A percentile compares a stretch with the other conserved stretches of the same genome.
Conservation (phyloP, 1,140 invertebrate genomes). For the Lineus longissimus region DNA sequence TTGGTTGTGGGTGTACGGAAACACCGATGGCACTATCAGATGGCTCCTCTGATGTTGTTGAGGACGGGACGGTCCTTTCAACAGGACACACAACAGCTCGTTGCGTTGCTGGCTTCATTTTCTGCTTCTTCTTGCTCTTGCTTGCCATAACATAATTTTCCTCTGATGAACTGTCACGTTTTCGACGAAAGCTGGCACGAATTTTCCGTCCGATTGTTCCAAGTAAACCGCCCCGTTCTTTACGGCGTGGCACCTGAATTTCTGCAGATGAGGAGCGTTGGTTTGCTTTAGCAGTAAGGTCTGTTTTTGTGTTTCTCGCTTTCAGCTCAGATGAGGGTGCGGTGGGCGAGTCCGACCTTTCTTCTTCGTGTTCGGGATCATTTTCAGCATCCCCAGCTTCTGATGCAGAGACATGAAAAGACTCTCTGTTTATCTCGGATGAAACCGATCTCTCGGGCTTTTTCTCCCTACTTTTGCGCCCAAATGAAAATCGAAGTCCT, state of each 20-base stretch:
- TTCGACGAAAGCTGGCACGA: neutral
- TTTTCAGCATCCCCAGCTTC: neutral
- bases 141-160: neutral
- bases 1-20: neutral
- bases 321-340: too few species aligned
- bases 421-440: neutral
- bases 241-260: slow-evolving; percentile 4
- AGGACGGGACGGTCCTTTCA: neutral
- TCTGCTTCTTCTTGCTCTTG: neutral
- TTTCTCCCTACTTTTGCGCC: neutral
- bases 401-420: neutral
- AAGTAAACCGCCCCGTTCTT: neutral
- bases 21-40: neutral
- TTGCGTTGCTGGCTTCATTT: neutral
- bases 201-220: neutral
- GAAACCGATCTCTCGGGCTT: neutral
- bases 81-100: neutral
- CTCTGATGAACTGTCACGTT: neutral
- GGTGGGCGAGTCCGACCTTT: too few species aligned
- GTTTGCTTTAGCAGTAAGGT: too few species aligned
- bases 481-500: neutral
- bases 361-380: neutral
- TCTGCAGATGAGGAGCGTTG: neutral
- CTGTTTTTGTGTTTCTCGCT: too few species aligned
- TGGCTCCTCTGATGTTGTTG: neutral